Evolutionary conservation across 1,140 invertebrate species (phyloP).

Genomic region (Caenorhabditis tropicalis): DNA sequence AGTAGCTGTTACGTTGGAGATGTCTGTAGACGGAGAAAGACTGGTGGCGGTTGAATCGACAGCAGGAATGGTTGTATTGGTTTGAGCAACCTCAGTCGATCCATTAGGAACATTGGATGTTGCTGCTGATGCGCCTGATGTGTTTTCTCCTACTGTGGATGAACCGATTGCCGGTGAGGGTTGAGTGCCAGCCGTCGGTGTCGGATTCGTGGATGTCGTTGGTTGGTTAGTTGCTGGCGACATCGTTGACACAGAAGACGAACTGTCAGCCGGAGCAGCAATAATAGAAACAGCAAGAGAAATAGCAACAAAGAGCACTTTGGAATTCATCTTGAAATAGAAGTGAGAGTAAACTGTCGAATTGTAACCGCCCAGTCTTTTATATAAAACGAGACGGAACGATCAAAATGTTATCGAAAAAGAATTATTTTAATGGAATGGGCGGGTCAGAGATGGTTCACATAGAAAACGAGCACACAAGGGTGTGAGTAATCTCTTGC

Average conservation of each 20-base stretch:
- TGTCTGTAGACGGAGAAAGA: too few species aligned
- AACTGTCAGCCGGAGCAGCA: neutral
- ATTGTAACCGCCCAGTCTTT: neutral
- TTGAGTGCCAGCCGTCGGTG: neutral
- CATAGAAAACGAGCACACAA: neutral
- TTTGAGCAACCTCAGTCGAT: neutral
- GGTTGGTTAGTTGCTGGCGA: neutral
- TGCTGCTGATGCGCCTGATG: too few species aligned
- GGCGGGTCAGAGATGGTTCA: neutral
- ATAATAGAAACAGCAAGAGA: neutral
- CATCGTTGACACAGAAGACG: neutral
- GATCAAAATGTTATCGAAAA: neutral
- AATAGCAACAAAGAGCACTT: neutral
- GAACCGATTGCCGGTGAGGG: too few species aligned
- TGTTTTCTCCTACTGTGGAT: too few species aligned
- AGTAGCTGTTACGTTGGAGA: too few species aligned
- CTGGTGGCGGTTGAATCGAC: neutral
- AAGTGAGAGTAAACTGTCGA: neutral
- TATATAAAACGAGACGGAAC: neutral
- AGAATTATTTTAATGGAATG: neutral
- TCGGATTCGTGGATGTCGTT: too few species aligned
- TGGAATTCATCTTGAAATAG: constrained; percentile 9
- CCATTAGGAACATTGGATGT: neutral
- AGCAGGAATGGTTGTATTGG: neutral
- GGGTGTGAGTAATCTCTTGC: neutral